Conservation (phyloP, 2,797 vertebrate genomes). For the Tenualosa ilisha region DNA sequence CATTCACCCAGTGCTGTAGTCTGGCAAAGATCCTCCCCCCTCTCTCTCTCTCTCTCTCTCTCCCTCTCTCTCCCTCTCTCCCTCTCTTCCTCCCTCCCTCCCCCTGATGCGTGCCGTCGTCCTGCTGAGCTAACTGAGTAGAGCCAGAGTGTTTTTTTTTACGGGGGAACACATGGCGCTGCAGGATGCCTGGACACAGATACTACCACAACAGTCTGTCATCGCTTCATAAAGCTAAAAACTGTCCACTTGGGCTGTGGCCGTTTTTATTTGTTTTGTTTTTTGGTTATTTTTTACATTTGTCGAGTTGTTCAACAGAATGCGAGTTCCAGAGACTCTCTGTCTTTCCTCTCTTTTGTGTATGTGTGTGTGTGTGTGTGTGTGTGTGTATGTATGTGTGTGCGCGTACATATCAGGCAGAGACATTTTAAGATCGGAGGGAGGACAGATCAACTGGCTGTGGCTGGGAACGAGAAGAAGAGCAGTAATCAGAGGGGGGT, state of each 20-base stretch:
- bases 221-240: neutral
- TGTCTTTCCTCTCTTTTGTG: neutral
- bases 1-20: neutral
- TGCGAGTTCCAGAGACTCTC: neutral
- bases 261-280: neutral
- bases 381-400: neutral
- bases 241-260: neutral
- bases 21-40: neutral
- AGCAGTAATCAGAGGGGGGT: slow-evolving; percentile 13
- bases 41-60: neutral
- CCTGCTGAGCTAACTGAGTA: neutral
- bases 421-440: neutral
- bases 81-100: neutral
- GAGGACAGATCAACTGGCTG: neutral
- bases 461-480: neutral
- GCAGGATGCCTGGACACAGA: neutral
- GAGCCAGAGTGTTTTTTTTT: neutral
- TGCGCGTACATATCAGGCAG: neutral
- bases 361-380: neutral
- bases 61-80: neutral
- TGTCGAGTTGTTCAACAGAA: neutral
- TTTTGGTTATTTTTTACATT: neutral
- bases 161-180: neutral
- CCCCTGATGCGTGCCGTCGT: neutral
- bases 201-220: slow-evolving; percentile 2